Evolutionary conservation across 1,140 invertebrate species (phyloP).

Genomic region (Physella acuta): DNA sequence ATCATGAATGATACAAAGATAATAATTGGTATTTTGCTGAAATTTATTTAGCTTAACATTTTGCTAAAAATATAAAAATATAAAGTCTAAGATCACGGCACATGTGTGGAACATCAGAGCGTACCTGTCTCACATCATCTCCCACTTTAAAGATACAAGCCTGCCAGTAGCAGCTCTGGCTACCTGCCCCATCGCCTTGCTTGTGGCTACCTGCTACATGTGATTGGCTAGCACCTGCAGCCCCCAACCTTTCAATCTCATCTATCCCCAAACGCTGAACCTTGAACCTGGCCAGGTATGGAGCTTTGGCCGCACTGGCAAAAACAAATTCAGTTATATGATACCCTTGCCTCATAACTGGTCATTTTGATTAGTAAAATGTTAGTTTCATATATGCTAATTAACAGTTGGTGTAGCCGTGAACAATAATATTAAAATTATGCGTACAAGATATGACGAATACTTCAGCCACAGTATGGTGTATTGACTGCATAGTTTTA

Average conservation of each 20-base stretch:
- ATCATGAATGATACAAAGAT: background rate
- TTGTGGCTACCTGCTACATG: too few relatives aligned
- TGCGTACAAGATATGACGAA: too few relatives aligned
- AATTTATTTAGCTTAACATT: background rate
- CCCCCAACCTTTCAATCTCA: slow-evolving; percentile 75
- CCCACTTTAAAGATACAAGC: slow-evolving; percentile 99
- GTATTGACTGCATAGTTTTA: too few relatives aligned
- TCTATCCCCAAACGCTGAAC: slow-evolving; percentile 90
- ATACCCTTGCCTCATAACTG: background rate
- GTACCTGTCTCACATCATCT: slow-evolving; percentile 83
- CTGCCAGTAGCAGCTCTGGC: slow-evolving; percentile 71
- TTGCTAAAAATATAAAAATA: too few relatives aligned
- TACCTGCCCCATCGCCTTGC: slow-evolving; percentile 12
- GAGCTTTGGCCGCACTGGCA: slow-evolving; percentile 93
- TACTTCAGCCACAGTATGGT: too few relatives aligned
- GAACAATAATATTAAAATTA: too few relatives aligned
- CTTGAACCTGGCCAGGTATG: slow-evolving; percentile 91
- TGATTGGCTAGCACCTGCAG: slow-evolving; percentile 47
- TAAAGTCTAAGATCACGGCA: too few relatives aligned
- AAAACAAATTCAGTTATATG: background rate
- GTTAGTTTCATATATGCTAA: too few relatives aligned
- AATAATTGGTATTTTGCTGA: background rate
- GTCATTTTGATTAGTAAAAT: too few relatives aligned
- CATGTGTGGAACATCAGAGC: too few relatives aligned
- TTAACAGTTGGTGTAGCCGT: too few relatives aligned